A percentile compares a stretch with the other conserved stretches of the same genome.
Evolutionary conservation across 2,888 invertebrate genomes (phyloP).

Genomic region (Eupithecia subfuscata): DNA sequence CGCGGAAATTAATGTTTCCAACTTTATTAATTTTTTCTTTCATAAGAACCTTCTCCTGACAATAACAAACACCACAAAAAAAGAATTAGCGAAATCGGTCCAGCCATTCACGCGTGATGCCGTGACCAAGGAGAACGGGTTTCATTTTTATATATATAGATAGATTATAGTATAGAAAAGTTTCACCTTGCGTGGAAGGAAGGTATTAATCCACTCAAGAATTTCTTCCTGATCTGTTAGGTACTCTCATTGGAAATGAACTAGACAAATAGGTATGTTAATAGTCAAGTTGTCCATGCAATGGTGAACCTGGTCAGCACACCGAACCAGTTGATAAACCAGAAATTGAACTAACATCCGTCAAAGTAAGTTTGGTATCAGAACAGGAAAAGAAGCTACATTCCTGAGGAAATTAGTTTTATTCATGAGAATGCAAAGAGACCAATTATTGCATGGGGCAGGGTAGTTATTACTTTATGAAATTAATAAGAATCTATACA

Average conservation of each 20-base stretch:
- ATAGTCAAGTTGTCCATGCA: conserved; percentile 27
- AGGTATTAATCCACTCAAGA: conserved; percentile 27
- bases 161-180: too few species aligned
- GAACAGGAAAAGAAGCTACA: conserved; percentile 20
- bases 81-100: too few species aligned
- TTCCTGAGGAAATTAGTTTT: neutral
- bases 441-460: too few species aligned
- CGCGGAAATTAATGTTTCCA: too few species aligned
- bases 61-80: too few species aligned
- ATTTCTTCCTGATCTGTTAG: conserved; percentile 34
- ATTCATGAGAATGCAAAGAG: conserved; percentile 8
- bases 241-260: conserved; percentile 29
- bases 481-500: neutral
- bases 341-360: conserved; percentile 25
- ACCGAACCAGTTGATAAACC: conserved; percentile 34
- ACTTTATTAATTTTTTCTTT: too few species aligned
- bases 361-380: conserved; percentile 13
- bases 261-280: conserved; percentile 34
- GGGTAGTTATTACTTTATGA: neutral
- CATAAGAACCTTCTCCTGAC: too few species aligned
- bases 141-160: too few species aligned
- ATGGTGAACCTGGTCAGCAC: conserved; percentile 27
- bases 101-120: too few species aligned
- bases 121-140: too few species aligned
- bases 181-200: conserved; percentile 25